Evolutionary conservation across 1,140 invertebrate genomes (phyloP).

Genomic region (Episyrphus balteatus): DNA sequence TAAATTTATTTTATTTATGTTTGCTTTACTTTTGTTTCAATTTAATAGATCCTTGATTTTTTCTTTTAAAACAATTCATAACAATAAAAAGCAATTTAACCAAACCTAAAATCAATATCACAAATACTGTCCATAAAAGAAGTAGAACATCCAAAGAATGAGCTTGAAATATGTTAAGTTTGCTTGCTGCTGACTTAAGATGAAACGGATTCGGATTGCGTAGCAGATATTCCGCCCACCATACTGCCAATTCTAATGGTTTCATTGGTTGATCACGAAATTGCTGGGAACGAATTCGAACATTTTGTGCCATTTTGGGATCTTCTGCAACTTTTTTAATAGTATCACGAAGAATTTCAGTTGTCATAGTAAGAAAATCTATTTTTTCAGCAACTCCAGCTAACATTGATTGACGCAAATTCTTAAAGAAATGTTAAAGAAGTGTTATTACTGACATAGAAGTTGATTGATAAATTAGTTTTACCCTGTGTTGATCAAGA

Average conservation of each 20-base stretch:
- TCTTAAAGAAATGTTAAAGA: neutral
- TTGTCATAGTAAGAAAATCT: neutral
- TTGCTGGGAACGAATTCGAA: constrained; percentile 35
- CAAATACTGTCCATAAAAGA: too few relatives aligned
- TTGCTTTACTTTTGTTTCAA: too few relatives aligned
- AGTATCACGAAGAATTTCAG: neutral
- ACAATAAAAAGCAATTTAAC: too few relatives aligned
- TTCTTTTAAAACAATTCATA: too few relatives aligned
- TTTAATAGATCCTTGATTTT: too few relatives aligned
- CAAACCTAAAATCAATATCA: too few relatives aligned
- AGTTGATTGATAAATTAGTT: neutral
- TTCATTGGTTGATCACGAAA: constrained; percentile 41
- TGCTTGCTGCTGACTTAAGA: too few relatives aligned
- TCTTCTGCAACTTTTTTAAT: neutral
- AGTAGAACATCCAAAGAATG: too few relatives aligned
- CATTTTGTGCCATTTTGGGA: constrained; percentile 16
- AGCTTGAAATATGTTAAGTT: too few relatives aligned
- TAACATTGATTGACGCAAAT: neutral
- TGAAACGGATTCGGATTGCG: too few relatives aligned
- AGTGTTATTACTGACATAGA: neutral
- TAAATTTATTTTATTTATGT: too few relatives aligned
- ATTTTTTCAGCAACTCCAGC: neutral
- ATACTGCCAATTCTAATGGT: constrained; percentile 44
- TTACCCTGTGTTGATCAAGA: constrained; percentile 44
- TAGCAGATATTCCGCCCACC: constrained; percentile 41